Base-by-base conservation (phyloP, 2,113 vertebrate genomes). In the Leptodactylus fuscus region DNA sequence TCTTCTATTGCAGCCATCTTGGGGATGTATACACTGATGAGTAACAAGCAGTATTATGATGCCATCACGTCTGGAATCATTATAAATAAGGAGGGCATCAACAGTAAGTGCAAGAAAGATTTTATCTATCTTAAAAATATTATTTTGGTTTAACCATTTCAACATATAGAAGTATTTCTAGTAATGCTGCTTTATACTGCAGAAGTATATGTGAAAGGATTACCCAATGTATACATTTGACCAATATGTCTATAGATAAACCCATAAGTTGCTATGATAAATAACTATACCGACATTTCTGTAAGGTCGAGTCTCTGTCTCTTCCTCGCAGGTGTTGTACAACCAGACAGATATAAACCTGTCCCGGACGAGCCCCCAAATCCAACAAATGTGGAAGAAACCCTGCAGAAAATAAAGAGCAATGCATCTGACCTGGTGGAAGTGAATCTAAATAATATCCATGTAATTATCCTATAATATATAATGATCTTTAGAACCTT, bases 21-120 rank as follows among this genome's bases (percentile, higher is more conserved):
- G 87, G 98, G 97, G 62, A 99, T 99, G 98, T 99, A 99, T 92
- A 99, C 96, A 0, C 92, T 99, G 89, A 99, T 99, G 98, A 99
- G 98, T 90, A 99, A 98, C 95, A 99, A 99, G 91, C 98, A 99
- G 83, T 99, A 99, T 90, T 99, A 99, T 3, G 98, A 99, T 0
- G 97, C 98, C 27, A 93, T 99, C 89, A 97, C 96, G 87, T 93
- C 93, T 0, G 97, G 97, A 36, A 94, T 87, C 79, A 99, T 99
- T 90, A 93, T 92, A 87, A 99, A 98, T 95, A 98, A 95, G 0
- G 98, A 99, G 88, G 98, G 98, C 91, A 98, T 98, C 83, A 97
- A 96, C 95, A 99, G 97, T 99, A 92, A 91, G 97, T 62, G 6
- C 55, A 58, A 6, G 46, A 8, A 4, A 13, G 46, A 6, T 9